Evolutionary conservation across 2,113 vertebrate species (phyloP).

Genomic region (Artemisiospiza belli): DNA sequence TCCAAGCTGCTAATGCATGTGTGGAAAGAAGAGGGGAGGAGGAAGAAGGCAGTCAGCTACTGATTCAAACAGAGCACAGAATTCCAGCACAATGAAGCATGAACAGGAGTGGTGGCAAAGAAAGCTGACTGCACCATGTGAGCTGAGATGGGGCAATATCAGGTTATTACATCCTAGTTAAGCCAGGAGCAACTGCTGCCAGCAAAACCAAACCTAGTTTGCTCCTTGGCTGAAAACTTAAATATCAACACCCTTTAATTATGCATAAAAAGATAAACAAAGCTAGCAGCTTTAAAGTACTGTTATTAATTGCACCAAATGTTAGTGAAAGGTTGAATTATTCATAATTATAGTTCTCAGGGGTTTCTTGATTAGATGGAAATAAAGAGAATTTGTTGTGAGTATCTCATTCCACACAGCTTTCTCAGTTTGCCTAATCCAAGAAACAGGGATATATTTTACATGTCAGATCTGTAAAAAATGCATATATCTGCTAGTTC

Average conservation of each 20-base stretch:
- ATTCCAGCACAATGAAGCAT: neutral
- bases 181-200: slow-evolving; percentile 22
- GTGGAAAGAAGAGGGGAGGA: neutral
- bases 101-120: neutral
- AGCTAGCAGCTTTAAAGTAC: slow-evolving; percentile 41
- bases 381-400: slow-evolving; percentile 32
- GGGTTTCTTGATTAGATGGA: slow-evolving; percentile 34
- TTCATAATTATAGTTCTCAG: slow-evolving; percentile 57
- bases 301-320: slow-evolving; percentile 53
- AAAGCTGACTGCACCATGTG: neutral
- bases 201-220: slow-evolving; percentile 10
- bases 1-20: neutral
- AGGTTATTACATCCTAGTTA: neutral
- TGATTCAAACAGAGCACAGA: neutral
- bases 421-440: slow-evolving; percentile 6
- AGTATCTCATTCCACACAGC: neutral
- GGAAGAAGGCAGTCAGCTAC: neutral
- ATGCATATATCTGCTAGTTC: slow-evolving; percentile 9
- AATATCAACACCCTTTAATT: slow-evolving; percentile 60
- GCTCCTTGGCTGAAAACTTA: slow-evolving; percentile 42
- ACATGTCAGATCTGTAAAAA: slow-evolving; percentile 13
- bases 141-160: neutral
- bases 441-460: slow-evolving; percentile 21
- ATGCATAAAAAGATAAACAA: slow-evolving; percentile 57
- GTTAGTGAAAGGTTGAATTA: slow-evolving; percentile 65